Base-by-base conservation (phyloP, 2,888 invertebrate genomes). In the Biston stratarius region DNA sequence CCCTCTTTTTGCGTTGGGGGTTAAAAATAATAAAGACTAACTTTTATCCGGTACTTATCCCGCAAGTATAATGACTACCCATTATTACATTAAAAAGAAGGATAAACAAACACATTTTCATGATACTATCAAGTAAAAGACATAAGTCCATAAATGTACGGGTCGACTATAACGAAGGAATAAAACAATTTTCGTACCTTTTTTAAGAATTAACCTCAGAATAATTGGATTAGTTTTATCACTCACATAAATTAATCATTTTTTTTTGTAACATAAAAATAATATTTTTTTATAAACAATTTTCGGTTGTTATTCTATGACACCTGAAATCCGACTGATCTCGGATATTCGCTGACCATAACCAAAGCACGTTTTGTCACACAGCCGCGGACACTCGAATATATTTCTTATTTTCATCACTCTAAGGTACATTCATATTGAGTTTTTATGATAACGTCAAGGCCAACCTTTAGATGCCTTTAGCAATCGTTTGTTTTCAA, bases 281-380 rank as follows among this genome's bases (percentile, higher is more conserved):
- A 11, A 11, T 42, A 38, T 5, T 5, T 5, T 1, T 5, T 38
- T 38, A 8, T 47, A 34, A 51, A 51, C 6, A 49, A 49, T 48
- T 14, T 51, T 47, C 10, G 66, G 45, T 58, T 44, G 61, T 66
- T 33, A 57, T 57, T 57, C 57, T 45, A 24, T 61, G 67, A 61
- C 70, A 67, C 61, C 59, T 67, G 70, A 60, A 64, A 53, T 58
- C 66, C 61, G 49, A 70, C 70, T 70, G 70, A 64, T 67, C 70
- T 61, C 64, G 55, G 47, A 33, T 58, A 52, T 65, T 62, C 58
- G 38, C 33, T 44, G 48, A 60, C 48, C 58, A 53, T 10, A 42
- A 53, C 58, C 15, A 42, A 15, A 56, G 59, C 63, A 63, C 67
- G 51, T 63, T 63, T 62, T 47, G 57, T 67, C 49, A 67, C 62